Percentiles rank a stretch among this genome's conserved stretches.
phyloP scores from a whole-genome alignment of 2,797 vertebrate genomes.

The Cossypha caffra region DNA sequence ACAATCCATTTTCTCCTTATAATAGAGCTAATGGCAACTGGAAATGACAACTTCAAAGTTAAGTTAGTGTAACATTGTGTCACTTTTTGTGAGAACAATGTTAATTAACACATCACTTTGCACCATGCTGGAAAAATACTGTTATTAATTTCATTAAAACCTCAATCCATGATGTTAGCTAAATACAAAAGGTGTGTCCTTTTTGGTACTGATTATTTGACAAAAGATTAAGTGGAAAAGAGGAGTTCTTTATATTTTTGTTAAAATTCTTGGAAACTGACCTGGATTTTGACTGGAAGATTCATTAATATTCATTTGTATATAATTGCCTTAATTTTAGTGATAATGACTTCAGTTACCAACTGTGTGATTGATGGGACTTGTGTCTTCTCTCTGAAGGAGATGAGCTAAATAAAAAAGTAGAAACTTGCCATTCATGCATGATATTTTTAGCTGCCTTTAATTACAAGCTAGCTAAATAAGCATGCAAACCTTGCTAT shows the following conservation, averaged over 20 bases:
- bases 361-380: constrained; percentile 84
- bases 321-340: constrained; percentile 85
- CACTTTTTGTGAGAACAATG: constrained; percentile 11
- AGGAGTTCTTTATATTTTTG: constrained; percentile 65
- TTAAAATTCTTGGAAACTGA: constrained; percentile 72
- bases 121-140: constrained; percentile 3
- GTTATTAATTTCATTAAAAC: constrained; percentile 50
- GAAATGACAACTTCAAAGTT: constrained; percentile 50
- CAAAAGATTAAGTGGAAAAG: constrained; percentile 57
- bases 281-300: constrained; percentile 76
- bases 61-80: constrained; percentile 25
- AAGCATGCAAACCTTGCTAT: constrained; percentile 77
- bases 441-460: constrained; percentile 82
- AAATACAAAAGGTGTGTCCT: constrained; percentile 63
- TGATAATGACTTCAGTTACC: constrained; percentile 83
- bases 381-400: constrained; percentile 77
- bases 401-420: constrained; percentile 79
- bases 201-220: constrained; percentile 53
- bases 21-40: not conserved
- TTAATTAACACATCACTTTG: constrained; percentile 63
- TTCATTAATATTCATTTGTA: constrained; percentile 85
- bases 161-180: not conserved
- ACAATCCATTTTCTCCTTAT: not conserved
- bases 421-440: constrained; percentile 79
- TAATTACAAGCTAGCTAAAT: constrained; percentile 83